Evolutionary conservation across 2,797 vertebrate species (phyloP).

Genomic region (Borostomias antarcticus): DNA sequence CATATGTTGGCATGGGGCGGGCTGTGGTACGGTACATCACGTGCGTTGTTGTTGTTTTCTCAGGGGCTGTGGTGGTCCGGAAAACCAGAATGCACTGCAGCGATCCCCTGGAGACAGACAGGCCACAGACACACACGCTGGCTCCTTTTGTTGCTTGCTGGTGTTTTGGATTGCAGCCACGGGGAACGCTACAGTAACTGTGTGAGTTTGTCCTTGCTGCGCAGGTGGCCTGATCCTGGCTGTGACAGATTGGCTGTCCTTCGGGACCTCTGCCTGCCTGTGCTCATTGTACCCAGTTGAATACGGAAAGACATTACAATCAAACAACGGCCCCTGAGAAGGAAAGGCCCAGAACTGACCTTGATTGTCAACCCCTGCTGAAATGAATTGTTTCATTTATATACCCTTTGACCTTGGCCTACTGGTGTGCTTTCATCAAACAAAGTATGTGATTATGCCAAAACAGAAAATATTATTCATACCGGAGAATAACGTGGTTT

Average conservation of each 20-base stretch:
- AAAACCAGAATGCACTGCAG: too few relatives aligned
- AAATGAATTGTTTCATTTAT: slow-evolving; percentile 8
- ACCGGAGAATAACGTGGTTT: background rate
- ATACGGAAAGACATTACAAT: slow-evolving; percentile 7
- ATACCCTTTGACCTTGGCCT: background rate
- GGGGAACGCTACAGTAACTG: background rate
- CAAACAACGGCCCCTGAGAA: background rate
- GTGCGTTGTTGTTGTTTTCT: too few relatives aligned
- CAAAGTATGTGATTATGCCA: background rate
- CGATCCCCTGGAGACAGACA: background rate
- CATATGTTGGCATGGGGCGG: slow-evolving; percentile 14
- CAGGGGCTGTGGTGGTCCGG: too few relatives aligned
- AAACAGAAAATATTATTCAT: background rate
- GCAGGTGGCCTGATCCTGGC: slow-evolving; percentile 13
- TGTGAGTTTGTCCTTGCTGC: slow-evolving; percentile 3
- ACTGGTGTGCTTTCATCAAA: background rate
- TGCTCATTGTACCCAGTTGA: slow-evolving; percentile 3
- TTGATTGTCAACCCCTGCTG: background rate
- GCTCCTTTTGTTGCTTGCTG: background rate
- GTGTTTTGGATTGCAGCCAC: background rate
- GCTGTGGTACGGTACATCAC: too few relatives aligned
- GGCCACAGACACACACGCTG: background rate
- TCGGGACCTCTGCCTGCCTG: background rate
- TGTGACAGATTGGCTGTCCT: background rate
- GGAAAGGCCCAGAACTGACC: background rate